Evolutionary conservation across 2,888 invertebrate genomes (phyloP), one percentile per base, ranked within the genome.

Genomic region (Stratiomys singularior): DNA sequence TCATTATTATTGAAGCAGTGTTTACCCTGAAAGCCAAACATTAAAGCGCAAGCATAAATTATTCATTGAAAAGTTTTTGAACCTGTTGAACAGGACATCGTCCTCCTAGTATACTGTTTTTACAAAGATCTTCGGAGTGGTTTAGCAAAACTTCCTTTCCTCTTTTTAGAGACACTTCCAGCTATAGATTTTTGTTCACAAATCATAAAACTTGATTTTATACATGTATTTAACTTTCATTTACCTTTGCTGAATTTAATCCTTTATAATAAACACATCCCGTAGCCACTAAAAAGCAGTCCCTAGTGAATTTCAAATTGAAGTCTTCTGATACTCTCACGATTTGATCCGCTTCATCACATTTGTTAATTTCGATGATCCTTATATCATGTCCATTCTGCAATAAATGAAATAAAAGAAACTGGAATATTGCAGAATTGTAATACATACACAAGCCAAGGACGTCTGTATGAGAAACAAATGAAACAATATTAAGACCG

Each of bases 211-310:
- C 4, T 5, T 44, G 13, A 44, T 9, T 44, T 44, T 52, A n/a
- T 18, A 52, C 52, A 27, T 5, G 2, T 13, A 25, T 60, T 23
- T 21, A 27, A 66, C 1, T n/a, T 13, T 69, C 23, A 25, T 15
- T 23, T 25, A 69, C 69, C 46, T 23, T n/a, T 18, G 46, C 69
- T 25, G 69, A 30, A 23, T 25, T 47, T 5, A 46, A 69, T 25
- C 21, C 23, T 69, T 69, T 69, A 47, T 47, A 47, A 23, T 46
- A 69, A 13, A 69, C n/a, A 18, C 69, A 69, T 21, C 69, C 69
- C 2, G 46, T 47, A 13, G 13, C 11, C 2, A 69, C 46, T 4
- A 69, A 4, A n/a, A 2, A 47, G 21, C 69, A 69, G 13, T 47
- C 47, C 15, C 46, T 69, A 13, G 69, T 69, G 9, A 69, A 18